Evolutionary conservation across 2,113 vertebrate genomes (phyloP).

Genomic region (Phylloscopus trochilus): DNA sequence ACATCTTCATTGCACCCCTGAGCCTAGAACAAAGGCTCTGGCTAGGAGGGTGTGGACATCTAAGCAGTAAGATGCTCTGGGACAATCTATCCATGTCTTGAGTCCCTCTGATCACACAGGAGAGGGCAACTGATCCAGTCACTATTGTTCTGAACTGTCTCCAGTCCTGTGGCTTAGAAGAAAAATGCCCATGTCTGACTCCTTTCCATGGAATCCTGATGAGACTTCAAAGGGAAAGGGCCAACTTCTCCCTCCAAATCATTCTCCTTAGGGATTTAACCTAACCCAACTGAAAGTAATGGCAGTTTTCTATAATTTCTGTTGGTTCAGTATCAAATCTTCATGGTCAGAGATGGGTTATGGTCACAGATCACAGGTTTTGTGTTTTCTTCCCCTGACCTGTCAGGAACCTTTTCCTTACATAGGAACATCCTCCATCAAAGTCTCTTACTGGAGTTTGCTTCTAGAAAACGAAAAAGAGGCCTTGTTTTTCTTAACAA

Average conservation of each 20-base stretch:
- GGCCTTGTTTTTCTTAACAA: neutral
- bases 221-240: neutral
- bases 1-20: constrained; percentile 6
- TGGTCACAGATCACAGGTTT: neutral
- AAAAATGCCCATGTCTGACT: neutral
- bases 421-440: neutral
- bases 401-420: neutral
- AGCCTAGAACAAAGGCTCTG: constrained; percentile 37
- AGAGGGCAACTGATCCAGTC: neutral
- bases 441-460: neutral
- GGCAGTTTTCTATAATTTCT: neutral
- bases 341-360: neutral
- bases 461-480: neutral
- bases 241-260: neutral
- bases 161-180: neutral
- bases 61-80: neutral
- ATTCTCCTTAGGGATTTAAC: neutral
- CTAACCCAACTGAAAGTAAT: neutral
- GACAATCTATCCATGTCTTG: neutral
- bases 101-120: neutral
- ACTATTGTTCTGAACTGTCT: neutral
- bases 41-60: neutral
- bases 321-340: neutral
- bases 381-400: neutral
- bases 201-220: neutral